Evolutionary conservation across 2,888 invertebrate species (phyloP).

Genomic region (Limnephilus rhombicus): DNA sequence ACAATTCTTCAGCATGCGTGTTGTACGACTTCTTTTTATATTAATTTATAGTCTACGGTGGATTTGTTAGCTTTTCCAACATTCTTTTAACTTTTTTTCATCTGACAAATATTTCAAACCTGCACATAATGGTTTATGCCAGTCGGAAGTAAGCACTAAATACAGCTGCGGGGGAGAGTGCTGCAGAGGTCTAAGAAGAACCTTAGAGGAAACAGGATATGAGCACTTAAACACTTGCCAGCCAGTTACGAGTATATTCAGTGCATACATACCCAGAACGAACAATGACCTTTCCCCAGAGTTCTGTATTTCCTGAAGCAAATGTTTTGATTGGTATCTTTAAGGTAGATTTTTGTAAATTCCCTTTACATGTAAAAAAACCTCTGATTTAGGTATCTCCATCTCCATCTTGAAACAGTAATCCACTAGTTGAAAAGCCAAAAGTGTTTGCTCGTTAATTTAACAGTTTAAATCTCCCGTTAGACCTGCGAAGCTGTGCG

Average conservation of each 20-base stretch:
- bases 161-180: constrained; percentile 9
- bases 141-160: constrained; percentile 27
- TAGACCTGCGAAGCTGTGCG: background rate
- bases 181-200: constrained; percentile 12
- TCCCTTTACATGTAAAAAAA: background rate
- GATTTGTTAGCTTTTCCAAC: background rate
- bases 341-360: background rate
- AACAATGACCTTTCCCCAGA: background rate
- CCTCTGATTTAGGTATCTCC: background rate
- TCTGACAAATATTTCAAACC: background rate
- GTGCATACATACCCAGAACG: background rate
- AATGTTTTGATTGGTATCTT: background rate
- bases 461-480: background rate
- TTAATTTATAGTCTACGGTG: background rate
- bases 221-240: constrained; percentile 43
- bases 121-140: background rate
- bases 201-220: constrained; percentile 41
- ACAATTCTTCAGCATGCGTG: background rate
- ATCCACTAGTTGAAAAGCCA: background rate
- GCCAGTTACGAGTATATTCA: background rate
- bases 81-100: background rate
- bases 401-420: background rate
- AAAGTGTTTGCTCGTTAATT: background rate
- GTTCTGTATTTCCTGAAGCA: background rate
- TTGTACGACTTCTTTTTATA: background rate